These are phyloP conservation scores for Pituophis catenifer DNA, from an alignment of 2,113 vertebrate genomes.

Conservation along the genomic window DNA sequence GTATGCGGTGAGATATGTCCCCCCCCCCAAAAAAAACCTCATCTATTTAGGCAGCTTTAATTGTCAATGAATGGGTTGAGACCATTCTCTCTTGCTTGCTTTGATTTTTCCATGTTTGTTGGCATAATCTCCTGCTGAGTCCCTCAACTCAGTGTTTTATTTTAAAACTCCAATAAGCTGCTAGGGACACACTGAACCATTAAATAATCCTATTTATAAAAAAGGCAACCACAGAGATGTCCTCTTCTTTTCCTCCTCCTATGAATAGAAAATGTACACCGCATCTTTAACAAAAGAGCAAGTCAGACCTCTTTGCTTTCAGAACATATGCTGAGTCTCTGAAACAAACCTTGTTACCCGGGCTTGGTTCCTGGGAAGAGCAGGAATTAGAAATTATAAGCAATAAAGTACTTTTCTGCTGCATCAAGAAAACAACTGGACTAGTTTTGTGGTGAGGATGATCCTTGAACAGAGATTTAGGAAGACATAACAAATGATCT, in stretches of 20 bases:
- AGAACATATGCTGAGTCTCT: background rate
- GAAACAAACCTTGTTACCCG: background rate
- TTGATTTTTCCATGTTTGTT: background rate
- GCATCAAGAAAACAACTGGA: background rate
- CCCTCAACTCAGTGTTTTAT: background rate
- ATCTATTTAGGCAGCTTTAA: conserved; percentile 21
- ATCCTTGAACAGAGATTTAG: background rate
- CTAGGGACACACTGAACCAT: background rate
- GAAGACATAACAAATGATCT: background rate
- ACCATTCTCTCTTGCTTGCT: background rate
- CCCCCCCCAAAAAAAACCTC: background rate
- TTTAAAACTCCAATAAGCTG: conserved; percentile 8
- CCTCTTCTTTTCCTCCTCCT: background rate
- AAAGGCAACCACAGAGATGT: background rate
- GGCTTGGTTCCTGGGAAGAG: background rate
- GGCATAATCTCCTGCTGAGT: background rate
- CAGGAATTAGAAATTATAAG: background rate
- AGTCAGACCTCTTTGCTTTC: background rate
- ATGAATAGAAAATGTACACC: background rate
- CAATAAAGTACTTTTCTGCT: background rate
- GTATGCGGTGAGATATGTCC: conserved; percentile 11
- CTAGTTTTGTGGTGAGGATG: background rate
- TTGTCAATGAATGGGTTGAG: conserved; percentile 9
- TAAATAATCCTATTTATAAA: conserved; percentile 31
- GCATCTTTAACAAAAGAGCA: conserved; percentile 4